phyloP scores from a whole-genome alignment of 2,113 vertebrate genomes.

The Trichechus manatus region DNA sequence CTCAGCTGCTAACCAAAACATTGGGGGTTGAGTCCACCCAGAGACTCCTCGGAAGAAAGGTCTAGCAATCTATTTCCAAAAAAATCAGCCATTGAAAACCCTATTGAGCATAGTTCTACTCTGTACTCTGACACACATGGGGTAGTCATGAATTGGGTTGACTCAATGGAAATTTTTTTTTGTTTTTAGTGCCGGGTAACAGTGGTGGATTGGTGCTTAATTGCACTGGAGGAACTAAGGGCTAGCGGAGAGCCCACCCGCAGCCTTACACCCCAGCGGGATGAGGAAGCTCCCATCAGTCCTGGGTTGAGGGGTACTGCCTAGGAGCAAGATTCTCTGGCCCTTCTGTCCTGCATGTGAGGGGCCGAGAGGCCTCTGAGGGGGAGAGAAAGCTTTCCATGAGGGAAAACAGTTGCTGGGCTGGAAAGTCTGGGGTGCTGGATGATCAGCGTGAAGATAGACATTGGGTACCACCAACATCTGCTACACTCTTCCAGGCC shows the following conservation, averaged over 20 bases:
- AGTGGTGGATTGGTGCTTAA: background rate
- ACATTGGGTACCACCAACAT: rapidly evolving
- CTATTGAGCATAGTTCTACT: too few species aligned
- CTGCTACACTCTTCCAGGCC: background rate
- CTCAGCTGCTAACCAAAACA: background rate
- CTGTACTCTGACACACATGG: background rate
- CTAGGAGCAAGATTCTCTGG: background rate
- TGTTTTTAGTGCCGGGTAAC: background rate
- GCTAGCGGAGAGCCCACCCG: background rate
- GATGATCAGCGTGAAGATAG: background rate
- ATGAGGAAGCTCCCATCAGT: background rate
- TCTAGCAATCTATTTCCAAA: background rate
- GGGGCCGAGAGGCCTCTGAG: background rate
- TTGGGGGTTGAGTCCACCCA: background rate
- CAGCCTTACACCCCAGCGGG: rapidly evolving
- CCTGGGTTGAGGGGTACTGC: background rate
- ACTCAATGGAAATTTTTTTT: background rate
- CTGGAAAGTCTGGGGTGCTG: rapidly evolving
- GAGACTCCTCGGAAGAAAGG: background rate
- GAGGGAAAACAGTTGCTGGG: rapidly evolving
- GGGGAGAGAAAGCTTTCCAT: background rate
- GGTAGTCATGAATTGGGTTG: background rate
- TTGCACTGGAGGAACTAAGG: background rate
- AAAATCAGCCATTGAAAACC: too few species aligned
- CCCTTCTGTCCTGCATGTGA: background rate